These are phyloP conservation scores for Parapsyche elsis DNA, from an alignment of 1,140 invertebrate genomes.

Conservation along the genomic window DNA sequence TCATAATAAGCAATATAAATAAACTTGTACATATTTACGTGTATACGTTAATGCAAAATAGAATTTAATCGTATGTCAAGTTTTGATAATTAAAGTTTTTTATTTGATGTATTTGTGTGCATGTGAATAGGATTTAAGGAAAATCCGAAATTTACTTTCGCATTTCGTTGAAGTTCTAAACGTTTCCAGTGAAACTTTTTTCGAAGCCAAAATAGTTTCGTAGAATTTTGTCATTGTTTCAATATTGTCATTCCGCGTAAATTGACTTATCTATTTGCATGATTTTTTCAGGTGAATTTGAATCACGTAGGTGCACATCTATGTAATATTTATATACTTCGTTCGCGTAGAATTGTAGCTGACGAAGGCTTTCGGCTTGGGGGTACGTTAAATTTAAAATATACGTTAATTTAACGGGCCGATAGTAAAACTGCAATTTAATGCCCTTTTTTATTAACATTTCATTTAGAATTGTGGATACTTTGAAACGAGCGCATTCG, in stretches of 20 bases:
- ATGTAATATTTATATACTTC: too few species aligned
- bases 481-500: not conserved
- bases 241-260: not conserved
- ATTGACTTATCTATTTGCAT: not conserved
- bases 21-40: too few species aligned
- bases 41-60: too few species aligned
- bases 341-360: too few species aligned
- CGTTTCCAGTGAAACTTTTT: slow-evolving; percentile 3
- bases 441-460: slow-evolving; percentile 14
- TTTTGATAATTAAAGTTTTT: too few species aligned
- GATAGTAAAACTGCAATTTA: slow-evolving; percentile 32
- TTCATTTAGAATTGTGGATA: slow-evolving; percentile 14
- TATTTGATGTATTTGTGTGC: too few species aligned
- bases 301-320: too few species aligned
- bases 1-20: too few species aligned
- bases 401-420: not conserved
- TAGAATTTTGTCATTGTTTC: not conserved
- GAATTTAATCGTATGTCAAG: too few species aligned
- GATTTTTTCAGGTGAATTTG: too few species aligned
- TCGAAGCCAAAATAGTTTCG: not conserved
- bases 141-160: not conserved
- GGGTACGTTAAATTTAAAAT: not conserved
- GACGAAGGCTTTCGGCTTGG: not conserved
- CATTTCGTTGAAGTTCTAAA: not conserved
- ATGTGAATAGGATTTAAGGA: not conserved